Conservation (phyloP, 2,797 vertebrate genomes). For the Iguana delicatissima region DNA sequence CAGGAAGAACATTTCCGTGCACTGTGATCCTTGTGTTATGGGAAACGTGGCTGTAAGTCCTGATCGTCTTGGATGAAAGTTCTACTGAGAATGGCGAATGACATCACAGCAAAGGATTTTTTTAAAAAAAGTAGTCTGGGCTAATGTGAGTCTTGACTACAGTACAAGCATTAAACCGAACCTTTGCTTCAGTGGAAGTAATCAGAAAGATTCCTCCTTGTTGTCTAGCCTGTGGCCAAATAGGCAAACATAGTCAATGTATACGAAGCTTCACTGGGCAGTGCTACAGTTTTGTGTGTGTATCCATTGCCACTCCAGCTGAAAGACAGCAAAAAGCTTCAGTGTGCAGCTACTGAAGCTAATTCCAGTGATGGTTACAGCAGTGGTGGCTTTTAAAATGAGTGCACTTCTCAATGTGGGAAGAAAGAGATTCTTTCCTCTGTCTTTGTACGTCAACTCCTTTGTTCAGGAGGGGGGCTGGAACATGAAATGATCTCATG, state of each 20-base stretch:
- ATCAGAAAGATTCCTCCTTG: neutral
- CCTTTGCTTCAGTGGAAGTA: neutral
- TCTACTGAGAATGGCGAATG: neutral
- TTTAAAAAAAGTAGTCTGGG: neutral
- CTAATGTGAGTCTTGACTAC: neutral
- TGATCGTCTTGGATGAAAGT: neutral
- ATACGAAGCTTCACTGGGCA: too few species aligned
- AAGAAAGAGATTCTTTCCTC: neutral
- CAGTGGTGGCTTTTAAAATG: neutral
- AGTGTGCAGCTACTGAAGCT: neutral
- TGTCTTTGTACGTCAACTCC: neutral
- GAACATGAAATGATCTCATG: too few species aligned
- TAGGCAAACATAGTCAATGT: neutral
- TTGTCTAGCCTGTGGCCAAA: neutral
- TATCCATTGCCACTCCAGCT: neutral
- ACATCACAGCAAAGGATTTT: neutral
- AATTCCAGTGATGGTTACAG: too few species aligned
- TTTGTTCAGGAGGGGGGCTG: too few species aligned
- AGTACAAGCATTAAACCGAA: neutral
- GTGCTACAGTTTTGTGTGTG: neutral
- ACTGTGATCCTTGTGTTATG: neutral
- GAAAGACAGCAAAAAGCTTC: neutral
- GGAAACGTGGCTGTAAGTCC: neutral
- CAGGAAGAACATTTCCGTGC: neutral
- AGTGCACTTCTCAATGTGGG: neutral